Base-by-base conservation (phyloP, 2,113 vertebrate genomes). In the Pipa parva region DNA sequence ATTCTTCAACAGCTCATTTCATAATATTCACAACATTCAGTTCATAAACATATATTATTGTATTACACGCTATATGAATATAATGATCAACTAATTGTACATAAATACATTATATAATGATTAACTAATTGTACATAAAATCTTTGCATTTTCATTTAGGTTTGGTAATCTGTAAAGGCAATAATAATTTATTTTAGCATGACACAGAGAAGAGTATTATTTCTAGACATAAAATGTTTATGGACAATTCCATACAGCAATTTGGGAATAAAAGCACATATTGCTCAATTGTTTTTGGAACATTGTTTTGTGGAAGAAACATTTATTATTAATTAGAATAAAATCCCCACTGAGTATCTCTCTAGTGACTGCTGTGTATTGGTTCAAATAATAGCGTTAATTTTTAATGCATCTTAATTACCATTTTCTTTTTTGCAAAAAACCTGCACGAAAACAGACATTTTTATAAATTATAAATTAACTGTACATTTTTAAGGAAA, bases 321-420 rank as follows among this genome's bases (percentile, higher is more conserved):
- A 26, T 52, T 24, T 17, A 52, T 13, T 52, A 52, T 52, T 25
- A 52, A 27, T 27, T 54, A 54, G 11, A 15, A 8, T 54, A 5
- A 28, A 11, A 54, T 54, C 3, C 51, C 51, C 25, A 15, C 26
- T 54, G 51, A 17, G 51, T 24, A 12, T 54, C 25, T 12, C 50
- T 17, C 17, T 15, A 13, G 22, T 52, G 22, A 52, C 50, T 26
- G 50, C 24, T 52, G 50, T 26, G 25, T 27, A 26, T 26, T 6
- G 12, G 51, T 28, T 28, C 26, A 54, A n/a, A 27, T 25, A 11
- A 21, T n/a, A 27, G 13, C 5, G 28, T 54, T 27, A 27, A 54
- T 54, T 26, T 54, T 54, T 27, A 26, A 54, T 54, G 51, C 25
- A 22, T 27, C 13, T 17, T 54, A 54, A 54, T 54, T 28, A 54